Conservation (phyloP, 2,113 vertebrate genomes). For the Copsychus sechellarum region DNA sequence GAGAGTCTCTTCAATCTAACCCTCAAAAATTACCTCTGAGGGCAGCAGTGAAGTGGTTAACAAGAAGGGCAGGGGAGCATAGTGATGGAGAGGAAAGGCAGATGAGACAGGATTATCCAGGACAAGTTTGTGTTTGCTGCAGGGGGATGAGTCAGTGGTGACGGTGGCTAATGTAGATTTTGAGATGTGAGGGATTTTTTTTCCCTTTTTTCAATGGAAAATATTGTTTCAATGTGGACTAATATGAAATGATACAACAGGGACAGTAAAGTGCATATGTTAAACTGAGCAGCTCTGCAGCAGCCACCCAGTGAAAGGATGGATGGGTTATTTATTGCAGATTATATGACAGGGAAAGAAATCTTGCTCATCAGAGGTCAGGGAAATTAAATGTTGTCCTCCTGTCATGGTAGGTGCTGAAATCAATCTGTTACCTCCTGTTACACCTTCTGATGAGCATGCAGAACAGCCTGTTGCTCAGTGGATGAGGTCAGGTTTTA, state of each 20-base stretch:
- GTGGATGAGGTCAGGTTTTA: not conserved
- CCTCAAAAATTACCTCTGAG: not conserved
- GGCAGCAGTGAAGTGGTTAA: not conserved
- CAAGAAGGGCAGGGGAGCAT: not conserved
- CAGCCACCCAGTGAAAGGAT: not conserved
- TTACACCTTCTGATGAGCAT: not conserved
- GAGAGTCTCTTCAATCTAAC: not conserved
- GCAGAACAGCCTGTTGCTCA: not conserved
- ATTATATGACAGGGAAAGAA: conserved; percentile 7
- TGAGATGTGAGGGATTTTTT: not conserved
- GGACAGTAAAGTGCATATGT: conserved; percentile 4
- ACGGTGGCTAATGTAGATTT: not conserved
- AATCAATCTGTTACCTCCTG: not conserved
- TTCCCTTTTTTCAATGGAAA: not conserved
- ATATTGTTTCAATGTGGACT: not conserved
- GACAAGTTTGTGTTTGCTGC: not conserved
- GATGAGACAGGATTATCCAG: conserved; percentile 14
- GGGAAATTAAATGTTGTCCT: conserved; percentile 16
- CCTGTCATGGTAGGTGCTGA: not conserved
- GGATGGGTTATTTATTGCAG: conserved; percentile 47
- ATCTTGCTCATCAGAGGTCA: not conserved
- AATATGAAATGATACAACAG: not conserved
- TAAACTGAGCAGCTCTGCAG: not conserved
- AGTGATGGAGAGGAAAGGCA: not conserved
- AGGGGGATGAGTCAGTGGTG: conserved; percentile 22